phyloP scores from a whole-genome alignment of 2,888 invertebrate genomes.

The Tetranychus piercei region DNA sequence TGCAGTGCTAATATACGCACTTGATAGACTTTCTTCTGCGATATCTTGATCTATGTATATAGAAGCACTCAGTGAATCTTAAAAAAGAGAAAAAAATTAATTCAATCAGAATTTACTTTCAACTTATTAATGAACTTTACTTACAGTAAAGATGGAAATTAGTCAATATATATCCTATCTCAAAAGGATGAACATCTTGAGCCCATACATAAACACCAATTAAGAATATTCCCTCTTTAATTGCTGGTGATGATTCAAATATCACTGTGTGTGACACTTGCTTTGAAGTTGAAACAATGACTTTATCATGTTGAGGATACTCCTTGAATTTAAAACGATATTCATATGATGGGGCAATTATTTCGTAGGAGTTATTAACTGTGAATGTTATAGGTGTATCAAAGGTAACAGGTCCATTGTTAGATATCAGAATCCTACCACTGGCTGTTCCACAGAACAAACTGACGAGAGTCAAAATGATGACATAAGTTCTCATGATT shows the following conservation, averaged over 20 bases:
- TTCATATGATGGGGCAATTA: not conserved
- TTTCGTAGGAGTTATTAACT: not conserved
- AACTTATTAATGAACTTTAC: not conserved
- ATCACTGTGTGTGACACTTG: not conserved
- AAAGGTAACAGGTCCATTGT: not conserved
- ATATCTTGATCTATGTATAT: not conserved
- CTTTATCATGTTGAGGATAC: not conserved
- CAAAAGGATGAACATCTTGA: not conserved
- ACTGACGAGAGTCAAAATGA: too few relatives aligned
- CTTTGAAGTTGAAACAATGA: too few relatives aligned
- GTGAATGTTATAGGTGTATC: conserved; percentile 2
- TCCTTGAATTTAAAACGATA: not conserved
- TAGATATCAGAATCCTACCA: too few relatives aligned
- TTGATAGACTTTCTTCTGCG: not conserved
- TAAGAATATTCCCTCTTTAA: conserved; percentile 5
- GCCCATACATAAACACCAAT: not conserved
- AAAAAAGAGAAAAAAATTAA: not conserved
- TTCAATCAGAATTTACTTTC: not conserved
- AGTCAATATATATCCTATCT: not conserved
- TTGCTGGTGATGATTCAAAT: not conserved
- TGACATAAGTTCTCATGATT: too few relatives aligned
- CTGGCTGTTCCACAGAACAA: too few relatives aligned
- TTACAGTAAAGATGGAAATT: not conserved
- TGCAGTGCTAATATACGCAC: not conserved
- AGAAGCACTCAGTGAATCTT: not conserved